phyloP scores from a whole-genome alignment of 2,113 vertebrate species.

The human (Homo sapiens) region DNA sequence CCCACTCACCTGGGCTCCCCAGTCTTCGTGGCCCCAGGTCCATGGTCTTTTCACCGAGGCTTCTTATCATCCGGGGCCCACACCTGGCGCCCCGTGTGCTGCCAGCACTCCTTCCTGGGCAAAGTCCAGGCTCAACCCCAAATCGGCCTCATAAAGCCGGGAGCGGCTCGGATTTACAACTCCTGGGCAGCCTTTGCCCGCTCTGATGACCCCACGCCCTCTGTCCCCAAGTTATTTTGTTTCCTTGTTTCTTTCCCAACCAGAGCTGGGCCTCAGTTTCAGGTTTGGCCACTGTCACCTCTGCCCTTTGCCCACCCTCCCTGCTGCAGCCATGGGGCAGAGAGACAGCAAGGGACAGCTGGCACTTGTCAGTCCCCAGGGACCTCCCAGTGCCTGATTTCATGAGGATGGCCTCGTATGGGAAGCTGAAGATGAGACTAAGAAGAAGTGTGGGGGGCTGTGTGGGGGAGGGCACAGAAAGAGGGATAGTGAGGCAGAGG shows the following conservation, averaged over 20 bases:
- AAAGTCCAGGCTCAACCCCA: constrained; percentile 68
- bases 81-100: neutral
- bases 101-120: constrained; percentile 31
- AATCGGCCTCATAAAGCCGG: constrained; percentile 54
- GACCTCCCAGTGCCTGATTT: neutral
- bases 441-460: neutral
- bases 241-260: constrained; percentile 52
- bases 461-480: no score
- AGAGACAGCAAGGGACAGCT: neutral
- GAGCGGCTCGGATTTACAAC: constrained; percentile 63
- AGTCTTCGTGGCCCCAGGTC: neutral
- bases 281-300: neutral
- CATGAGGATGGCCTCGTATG: neutral
- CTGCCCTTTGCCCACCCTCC: constrained; percentile 6
- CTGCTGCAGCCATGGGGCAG: neutral
- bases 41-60: constrained; percentile 35
- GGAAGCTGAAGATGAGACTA: neutral
- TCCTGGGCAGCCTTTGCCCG: constrained; percentile 24
- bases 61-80: constrained; percentile 58
- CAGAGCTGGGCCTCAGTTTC: neutral
- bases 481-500: neutral
- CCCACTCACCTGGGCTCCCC: rapidly evolving
- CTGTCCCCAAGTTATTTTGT: neutral
- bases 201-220: neutral
- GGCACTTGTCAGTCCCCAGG: neutral